Percentiles rank a stretch among this genome's conserved stretches.
Evolutionary conservation across 2,797 vertebrate genomes (phyloP).

Genomic region (Crypturellus tataupa): DNA sequence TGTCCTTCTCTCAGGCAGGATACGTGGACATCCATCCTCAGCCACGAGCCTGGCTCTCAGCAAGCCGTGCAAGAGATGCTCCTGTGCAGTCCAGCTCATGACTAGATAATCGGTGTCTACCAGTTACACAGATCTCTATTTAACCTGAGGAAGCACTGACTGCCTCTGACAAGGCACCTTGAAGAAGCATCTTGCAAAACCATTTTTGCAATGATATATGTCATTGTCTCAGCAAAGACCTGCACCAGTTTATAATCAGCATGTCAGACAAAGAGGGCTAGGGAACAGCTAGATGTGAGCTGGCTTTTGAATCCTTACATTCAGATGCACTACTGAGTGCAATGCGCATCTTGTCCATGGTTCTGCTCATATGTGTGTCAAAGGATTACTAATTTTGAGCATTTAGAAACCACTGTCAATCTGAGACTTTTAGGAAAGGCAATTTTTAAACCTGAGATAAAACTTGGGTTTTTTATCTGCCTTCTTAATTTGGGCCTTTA

Average conservation of each 20-base stretch:
- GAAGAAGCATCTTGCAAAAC: not conserved
- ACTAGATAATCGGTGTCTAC: not conserved
- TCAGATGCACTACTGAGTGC: not conserved
- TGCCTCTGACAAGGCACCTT: not conserved
- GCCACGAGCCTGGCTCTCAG: not conserved
- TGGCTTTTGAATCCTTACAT: not conserved
- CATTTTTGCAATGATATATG: not conserved
- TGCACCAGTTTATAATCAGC: not conserved
- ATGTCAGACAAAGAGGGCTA: not conserved
- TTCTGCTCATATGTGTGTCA: not conserved
- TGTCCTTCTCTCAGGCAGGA: not conserved
- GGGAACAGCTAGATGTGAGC: not conserved
- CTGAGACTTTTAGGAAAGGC: not conserved
- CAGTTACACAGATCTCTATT: not conserved
- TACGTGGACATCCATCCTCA: not conserved
- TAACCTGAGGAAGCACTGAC: not conserved
- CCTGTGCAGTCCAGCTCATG: not conserved
- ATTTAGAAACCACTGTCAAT: not conserved
- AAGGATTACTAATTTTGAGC: not conserved
- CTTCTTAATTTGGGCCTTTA: not conserved
- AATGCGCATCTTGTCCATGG: not conserved
- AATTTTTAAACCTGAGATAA: not conserved
- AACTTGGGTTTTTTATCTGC: not conserved
- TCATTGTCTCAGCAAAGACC: not conserved
- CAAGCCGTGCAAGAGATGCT: not conserved